phyloP scores from a whole-genome alignment of 2,888 invertebrate species.

The Dione vanillae region DNA sequence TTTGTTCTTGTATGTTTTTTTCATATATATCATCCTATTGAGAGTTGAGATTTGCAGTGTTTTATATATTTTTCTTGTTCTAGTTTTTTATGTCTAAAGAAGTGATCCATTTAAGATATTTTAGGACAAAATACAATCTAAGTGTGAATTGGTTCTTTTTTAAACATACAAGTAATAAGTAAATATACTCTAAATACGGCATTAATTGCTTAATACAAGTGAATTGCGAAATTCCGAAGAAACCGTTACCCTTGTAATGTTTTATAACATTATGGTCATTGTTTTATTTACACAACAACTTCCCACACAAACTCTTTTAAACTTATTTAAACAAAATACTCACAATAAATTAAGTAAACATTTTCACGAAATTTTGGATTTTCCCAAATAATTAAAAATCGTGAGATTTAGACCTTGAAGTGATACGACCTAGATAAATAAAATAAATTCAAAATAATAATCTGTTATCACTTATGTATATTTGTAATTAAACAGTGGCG shows the following conservation, averaged over 20 bases:
- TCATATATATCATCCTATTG: neutral
- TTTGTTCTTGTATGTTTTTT: conserved; percentile 11
- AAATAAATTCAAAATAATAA: conserved; percentile 29
- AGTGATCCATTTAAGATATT: neutral
- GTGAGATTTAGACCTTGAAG: conserved; percentile 24
- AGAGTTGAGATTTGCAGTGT: neutral
- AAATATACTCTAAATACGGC: neutral
- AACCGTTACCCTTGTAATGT: neutral
- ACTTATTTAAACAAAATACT: conserved; percentile 10
- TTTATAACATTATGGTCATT: neutral
- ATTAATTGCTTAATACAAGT: neutral
- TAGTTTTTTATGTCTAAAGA: neutral
- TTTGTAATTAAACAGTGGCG: conserved; percentile 58
- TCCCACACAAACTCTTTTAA: conserved; percentile 18
- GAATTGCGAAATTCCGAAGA: neutral
- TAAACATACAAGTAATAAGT: neutral
- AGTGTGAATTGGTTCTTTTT: no score
- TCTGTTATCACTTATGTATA: conserved; percentile 43
- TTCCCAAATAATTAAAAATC: conserved; percentile 17
- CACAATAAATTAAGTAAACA: conserved; percentile 7
- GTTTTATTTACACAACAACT: conserved; percentile 16
- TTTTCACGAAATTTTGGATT: neutral
- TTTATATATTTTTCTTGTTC: no score
- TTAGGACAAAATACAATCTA: no score
- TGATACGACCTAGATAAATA: conserved; percentile 8